Evolutionary conservation across 2,113 vertebrate species (phyloP), one percentile per base, ranked within the genome.

Genomic region (Cyphomyrus plagiostoma): DNA sequence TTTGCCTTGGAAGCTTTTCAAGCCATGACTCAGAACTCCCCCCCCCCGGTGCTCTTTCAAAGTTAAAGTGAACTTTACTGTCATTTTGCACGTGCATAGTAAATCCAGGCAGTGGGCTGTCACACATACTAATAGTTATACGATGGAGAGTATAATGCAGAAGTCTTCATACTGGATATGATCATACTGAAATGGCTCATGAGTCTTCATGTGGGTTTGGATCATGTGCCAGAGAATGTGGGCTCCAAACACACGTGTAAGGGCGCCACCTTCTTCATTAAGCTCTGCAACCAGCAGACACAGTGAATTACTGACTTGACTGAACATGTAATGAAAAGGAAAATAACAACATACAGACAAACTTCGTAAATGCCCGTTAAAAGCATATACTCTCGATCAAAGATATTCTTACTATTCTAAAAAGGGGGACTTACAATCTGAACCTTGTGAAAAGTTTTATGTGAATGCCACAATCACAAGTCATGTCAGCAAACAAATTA

Each of bases 381-480:
- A 88, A 15, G 56, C 62, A 88, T 30, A 74, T 74, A 89, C 77
- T 89, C 46, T 35, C 7, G 35, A 70, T 49, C 58, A 88, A 49
- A 74, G 26, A 35, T 42, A 42, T 9, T 6, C 50, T 10, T 42
- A 13, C 62, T 53, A 17, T 17, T 17, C 19, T 77, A 21, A 46
- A 83, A 52, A 87, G 49, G 74, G 35, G 45, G 10, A 88, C 58
- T 45, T 45, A 45, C 46, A 53, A 42, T 77, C 11, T 53, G 85
- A 90, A 80, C 86, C 70, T 77, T 48, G 50, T 90, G 70, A 90
- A 90, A 88, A 50, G 19, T 90, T 90, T 90, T 90, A 90, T 84
- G 9, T 88, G 86, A 88, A 87, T 77, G 15, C 86, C 89, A 77
- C 86, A 90, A 82, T 88, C 86, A 26, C 62, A 88, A 88, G 45